Evolutionary conservation across 1,140 invertebrate genomes (phyloP), one percentile per base, ranked within the genome.

Genomic region (Hyles euphorbiae): DNA sequence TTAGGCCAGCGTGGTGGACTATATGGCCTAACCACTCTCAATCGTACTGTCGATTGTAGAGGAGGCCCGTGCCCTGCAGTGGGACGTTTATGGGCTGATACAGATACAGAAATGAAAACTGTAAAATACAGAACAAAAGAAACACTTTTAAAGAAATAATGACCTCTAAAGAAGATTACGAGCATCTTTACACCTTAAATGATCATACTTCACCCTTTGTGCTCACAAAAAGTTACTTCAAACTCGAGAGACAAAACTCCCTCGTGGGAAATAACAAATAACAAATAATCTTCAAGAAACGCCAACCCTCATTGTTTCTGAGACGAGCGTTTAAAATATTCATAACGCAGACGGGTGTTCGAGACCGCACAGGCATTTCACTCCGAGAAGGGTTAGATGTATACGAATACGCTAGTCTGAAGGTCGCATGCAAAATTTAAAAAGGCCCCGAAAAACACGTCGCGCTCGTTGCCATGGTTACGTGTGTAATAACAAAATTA

Each of bases 401-500:
- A 55, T 40, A 59, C 7, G 52, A 11, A 51, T 45, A 45, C 45
- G 48, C 48, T 56, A 56, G 57, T 44, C 36, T 40, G 67, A 66
- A 76, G 74, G 74, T 68, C 65, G 54, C 62, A 64, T 69, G 72
- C 60, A 68, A 73, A 74, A 63, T 70, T 72, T 73, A 67, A 79
- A 79, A 70, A 76, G 48, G 11, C 47, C 47, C 9, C 5, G 11
- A 10, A 34, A 34, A 22, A n/a, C 44, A 9, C n/a, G 44, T 12
- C 32, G 32, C 46, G 32, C 44, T 45, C 45, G 75, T 83, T 65
- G 54, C 64, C 68, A 78, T 72, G 65, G 68, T 53, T 43, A 83
- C 74, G 52, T 32, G 53, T 70, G 68, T 74, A 77, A 72, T 83
- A 81, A 83, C 81, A 83, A 78, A 72, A 83, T 80, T 81, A 75